These are phyloP conservation scores for Bombylius discolor DNA, from an alignment of 2,888 invertebrate species.

Conservation along the genomic window DNA sequence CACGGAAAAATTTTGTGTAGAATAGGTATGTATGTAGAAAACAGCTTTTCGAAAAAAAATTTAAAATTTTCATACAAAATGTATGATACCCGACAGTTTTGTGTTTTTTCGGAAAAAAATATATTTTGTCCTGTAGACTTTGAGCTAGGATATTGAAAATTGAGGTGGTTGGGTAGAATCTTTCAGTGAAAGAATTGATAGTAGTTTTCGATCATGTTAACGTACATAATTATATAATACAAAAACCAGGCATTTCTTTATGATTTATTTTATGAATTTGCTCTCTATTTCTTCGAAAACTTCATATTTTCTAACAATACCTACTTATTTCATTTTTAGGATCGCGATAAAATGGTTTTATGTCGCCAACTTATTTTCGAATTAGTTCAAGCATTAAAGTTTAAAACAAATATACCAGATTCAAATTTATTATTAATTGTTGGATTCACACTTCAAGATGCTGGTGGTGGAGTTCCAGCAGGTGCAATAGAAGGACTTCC, in stretches of 20 bases:
- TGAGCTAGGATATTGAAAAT: too few relatives aligned
- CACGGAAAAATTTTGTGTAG: too few relatives aligned
- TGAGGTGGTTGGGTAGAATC: too few relatives aligned
- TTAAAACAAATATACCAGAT: conserved; percentile 89
- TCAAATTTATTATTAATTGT: conserved; percentile 86
- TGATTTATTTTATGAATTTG: conserved; percentile 9
- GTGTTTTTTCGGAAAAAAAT: too few relatives aligned
- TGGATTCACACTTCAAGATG: conserved; percentile 77
- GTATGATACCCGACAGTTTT: too few relatives aligned
- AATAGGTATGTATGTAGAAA: too few relatives aligned
- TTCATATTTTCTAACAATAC: not conserved
- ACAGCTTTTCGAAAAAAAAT: too few relatives aligned
- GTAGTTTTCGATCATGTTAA: too few relatives aligned
- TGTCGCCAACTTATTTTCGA: conserved; percentile 88
- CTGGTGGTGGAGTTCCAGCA: conserved; percentile 76
- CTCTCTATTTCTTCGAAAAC: too few relatives aligned
- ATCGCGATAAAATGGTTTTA: conserved; percentile 85
- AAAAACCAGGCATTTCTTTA: not conserved
- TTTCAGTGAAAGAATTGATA: too few relatives aligned
- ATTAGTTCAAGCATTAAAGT: conserved; percentile 87
- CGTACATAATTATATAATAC: not conserved
- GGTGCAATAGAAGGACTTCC: conserved; percentile 51
- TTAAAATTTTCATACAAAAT: too few relatives aligned
- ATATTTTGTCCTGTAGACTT: too few relatives aligned
- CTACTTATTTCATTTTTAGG: conserved; percentile 33